phyloP scores from a whole-genome alignment of 2,113 vertebrate species.

The Actenoides hombroni region DNA sequence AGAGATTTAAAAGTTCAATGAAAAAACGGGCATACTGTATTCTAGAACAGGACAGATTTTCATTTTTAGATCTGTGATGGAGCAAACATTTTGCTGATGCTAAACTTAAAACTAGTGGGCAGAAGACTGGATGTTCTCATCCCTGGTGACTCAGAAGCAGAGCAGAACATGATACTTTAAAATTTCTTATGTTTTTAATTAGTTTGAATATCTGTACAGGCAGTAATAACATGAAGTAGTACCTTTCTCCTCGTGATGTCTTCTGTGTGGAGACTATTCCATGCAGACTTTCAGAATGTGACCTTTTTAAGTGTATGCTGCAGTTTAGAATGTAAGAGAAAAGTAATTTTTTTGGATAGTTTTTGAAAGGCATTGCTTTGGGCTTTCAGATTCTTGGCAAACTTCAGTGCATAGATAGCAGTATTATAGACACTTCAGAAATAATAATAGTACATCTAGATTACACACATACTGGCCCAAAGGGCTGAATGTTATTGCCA shows the following conservation, averaged over 20 bases:
- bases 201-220: not conserved
- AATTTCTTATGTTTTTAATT: not conserved
- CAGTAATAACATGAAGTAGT: not conserved
- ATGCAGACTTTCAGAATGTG: not conserved
- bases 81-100: not conserved
- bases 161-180: not conserved
- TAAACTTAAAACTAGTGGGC: constrained; percentile 18
- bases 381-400: constrained; percentile 10
- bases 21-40: not conserved
- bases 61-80: not conserved
- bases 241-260: not conserved
- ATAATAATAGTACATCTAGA: constrained; percentile 26
- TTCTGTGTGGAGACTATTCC: not conserved
- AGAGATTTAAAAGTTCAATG: not conserved
- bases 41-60: not conserved
- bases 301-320: not conserved
- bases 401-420: not conserved
- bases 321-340: not conserved
- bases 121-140: constrained; percentile 11
- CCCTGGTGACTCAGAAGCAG: constrained; percentile 16
- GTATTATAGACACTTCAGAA: constrained; percentile 1
- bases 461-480: constrained; percentile 12
- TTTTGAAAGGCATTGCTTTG: constrained; percentile 5
- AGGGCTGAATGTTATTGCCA: constrained; percentile 10
- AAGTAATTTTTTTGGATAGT: not conserved